phyloP scores from a whole-genome alignment of 2,888 invertebrate species.

The Carpatolechia fugitivella region DNA sequence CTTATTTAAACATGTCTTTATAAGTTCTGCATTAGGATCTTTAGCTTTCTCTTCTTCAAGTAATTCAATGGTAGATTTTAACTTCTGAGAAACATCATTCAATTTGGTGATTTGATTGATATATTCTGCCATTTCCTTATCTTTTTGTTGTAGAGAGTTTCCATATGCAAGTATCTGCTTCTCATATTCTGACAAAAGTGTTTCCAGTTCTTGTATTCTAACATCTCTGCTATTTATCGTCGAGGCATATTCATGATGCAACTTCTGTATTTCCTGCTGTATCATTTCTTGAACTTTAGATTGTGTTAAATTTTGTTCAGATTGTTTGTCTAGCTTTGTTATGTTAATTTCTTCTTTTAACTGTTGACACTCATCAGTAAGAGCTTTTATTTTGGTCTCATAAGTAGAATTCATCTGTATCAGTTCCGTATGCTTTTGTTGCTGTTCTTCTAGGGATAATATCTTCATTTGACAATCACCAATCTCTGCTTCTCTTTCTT shows the following conservation, averaged over 20 bases:
- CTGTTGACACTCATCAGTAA: constrained; percentile 61
- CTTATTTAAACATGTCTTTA: constrained; percentile 71
- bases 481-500: constrained; percentile 75
- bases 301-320: constrained; percentile 45
- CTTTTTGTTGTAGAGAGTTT: constrained; percentile 65
- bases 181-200: constrained; percentile 69
- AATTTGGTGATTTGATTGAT: constrained; percentile 77
- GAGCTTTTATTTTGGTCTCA: constrained; percentile 61
- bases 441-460: constrained; percentile 69
- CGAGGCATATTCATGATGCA: constrained; percentile 56
- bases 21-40: constrained; percentile 71
- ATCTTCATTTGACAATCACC: constrained; percentile 75
- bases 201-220: constrained; percentile 72
- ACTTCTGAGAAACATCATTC: constrained; percentile 71
- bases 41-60: constrained; percentile 72
- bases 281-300: constrained; percentile 47
- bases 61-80: constrained; percentile 70
- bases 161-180: constrained; percentile 66
- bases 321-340: constrained; percentile 44
- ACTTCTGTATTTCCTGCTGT: constrained; percentile 55
- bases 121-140: constrained; percentile 70
- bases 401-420: constrained; percentile 49
- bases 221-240: constrained; percentile 62
- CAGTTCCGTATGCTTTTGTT: constrained; percentile 64
- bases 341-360: constrained; percentile 60